Evolutionary conservation across 2,888 invertebrate species (phyloP).

Genomic region (Philonicus albiceps): DNA sequence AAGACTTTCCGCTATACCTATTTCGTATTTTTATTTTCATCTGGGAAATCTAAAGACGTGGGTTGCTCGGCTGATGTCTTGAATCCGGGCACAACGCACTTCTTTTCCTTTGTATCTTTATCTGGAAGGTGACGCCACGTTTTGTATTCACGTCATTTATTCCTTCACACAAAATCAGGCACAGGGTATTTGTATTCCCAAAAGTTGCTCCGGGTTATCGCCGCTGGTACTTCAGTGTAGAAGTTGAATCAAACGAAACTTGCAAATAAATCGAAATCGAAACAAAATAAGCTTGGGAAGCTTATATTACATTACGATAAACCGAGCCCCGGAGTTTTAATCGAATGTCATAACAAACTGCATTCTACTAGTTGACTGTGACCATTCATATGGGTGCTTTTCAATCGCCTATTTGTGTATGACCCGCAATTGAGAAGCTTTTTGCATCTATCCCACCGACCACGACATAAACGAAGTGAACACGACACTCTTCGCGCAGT

Average conservation of each 20-base stretch:
- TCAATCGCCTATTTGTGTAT: neutral
- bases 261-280: neutral
- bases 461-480: conserved; percentile 49
- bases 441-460: conserved; percentile 8
- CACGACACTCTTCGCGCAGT: conserved; percentile 54
- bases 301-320: neutral
- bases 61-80: neutral
- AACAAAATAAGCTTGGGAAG: neutral
- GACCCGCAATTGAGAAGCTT: conserved; percentile 1
- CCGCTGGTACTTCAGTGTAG: neutral
- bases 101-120: neutral
- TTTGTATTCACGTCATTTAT: neutral
- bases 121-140: neutral
- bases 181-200: neutral
- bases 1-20: conserved; percentile 18
- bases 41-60: conserved; percentile 8
- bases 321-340: neutral
- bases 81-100: neutral
- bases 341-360: neutral
- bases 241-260: neutral
- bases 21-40: conserved; percentile 36
- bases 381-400: neutral
- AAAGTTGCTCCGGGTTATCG: neutral
- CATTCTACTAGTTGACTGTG: neutral
- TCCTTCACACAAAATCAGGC: neutral